A percentile compares a stretch with the other conserved stretches of the same genome.
Evolutionary conservation across 2,797 vertebrate species (phyloP).

Genomic region (Macrochelys suwanniensis): DNA sequence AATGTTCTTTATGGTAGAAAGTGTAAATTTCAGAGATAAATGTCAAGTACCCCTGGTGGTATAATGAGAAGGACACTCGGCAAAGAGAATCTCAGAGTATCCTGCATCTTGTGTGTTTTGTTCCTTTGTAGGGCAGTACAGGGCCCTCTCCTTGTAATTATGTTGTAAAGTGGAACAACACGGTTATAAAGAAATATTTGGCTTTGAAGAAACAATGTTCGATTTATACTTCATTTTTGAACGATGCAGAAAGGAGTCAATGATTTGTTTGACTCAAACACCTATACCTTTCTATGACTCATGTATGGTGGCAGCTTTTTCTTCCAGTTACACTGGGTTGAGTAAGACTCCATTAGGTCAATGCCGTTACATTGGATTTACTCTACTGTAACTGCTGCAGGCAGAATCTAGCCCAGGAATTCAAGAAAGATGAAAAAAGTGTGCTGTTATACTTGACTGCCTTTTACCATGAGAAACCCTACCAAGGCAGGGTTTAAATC

Average conservation of each 20-base stretch:
- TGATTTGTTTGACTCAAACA: background rate
- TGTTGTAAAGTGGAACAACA: background rate
- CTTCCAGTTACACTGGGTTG: background rate
- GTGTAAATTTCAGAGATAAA: too few relatives aligned
- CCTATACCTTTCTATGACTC: background rate
- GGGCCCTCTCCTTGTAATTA: background rate
- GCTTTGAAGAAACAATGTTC: background rate
- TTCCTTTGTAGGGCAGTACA: background rate
- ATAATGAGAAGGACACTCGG: background rate
- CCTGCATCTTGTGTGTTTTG: background rate
- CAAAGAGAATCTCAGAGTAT: background rate
- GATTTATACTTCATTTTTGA: background rate
- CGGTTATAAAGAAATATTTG: background rate
- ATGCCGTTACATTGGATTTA: background rate
- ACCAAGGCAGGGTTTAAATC: background rate
- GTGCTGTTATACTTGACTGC: background rate
- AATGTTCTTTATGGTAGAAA: too few relatives aligned
- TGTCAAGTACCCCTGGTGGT: background rate
- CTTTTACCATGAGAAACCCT: background rate
- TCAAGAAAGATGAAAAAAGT: constrained; percentile 25
- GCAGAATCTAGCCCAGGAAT: background rate
- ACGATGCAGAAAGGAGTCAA: background rate
- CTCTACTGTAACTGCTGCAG: background rate
- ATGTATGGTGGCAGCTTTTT: background rate
- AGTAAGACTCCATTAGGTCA: background rate